phyloP scores from a whole-genome alignment of 2,113 vertebrate genomes.

The Eonycteris spelaea region DNA sequence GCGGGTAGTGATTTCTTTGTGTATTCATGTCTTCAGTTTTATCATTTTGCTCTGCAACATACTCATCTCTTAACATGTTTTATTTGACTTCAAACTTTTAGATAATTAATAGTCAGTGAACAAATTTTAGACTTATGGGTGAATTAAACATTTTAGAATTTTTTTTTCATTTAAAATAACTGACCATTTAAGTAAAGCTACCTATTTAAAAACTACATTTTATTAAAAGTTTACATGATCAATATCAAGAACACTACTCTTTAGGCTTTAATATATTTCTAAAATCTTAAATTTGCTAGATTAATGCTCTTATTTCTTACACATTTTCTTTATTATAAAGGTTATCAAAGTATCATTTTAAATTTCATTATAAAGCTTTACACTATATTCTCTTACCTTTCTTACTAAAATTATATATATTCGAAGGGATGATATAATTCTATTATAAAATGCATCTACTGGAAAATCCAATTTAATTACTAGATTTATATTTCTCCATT shows the following conservation, averaged over 20 bases:
- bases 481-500: neutral
- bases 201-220: neutral
- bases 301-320: neutral
- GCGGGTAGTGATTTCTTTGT: neutral
- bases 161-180: slow-evolving; percentile 29
- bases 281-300: neutral
- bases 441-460: neutral
- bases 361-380: neutral
- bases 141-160: neutral
- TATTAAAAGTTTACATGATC: slow-evolving; percentile 3
- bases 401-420: neutral
- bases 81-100: neutral
- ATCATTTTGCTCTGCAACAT: neutral
- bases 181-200: neutral
- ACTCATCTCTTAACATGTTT: neutral
- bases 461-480: slow-evolving; percentile 5
- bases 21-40: neutral
- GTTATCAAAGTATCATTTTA: neutral
- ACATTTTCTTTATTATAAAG: neutral
- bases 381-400: neutral
- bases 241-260: neutral
- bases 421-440: neutral
- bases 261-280: neutral
- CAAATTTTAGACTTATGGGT: neutral
- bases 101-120: neutral